Conservation (phyloP, 2,797 vertebrate genomes). For the Poecile montanus region DNA sequence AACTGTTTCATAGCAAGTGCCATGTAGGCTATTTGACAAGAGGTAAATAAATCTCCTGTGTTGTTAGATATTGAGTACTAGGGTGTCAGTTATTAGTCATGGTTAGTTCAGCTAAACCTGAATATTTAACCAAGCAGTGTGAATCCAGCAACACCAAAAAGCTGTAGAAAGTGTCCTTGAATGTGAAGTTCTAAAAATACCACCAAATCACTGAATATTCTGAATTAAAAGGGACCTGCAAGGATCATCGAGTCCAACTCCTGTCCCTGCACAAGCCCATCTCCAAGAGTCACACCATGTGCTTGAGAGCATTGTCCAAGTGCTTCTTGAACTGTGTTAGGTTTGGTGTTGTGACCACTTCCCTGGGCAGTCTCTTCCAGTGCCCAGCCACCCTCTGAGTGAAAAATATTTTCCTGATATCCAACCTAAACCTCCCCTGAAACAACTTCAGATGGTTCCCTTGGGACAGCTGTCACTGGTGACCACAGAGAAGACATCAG, state of each 20-base stretch:
- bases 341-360: neutral
- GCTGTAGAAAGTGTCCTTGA: neutral
- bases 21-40: neutral
- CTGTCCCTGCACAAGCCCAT: neutral
- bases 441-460: neutral
- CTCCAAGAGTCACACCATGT: neutral
- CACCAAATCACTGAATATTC: neutral
- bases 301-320: neutral
- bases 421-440: neutral
- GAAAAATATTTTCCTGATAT: neutral
- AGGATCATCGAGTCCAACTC: rapidly evolving
- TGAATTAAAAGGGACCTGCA: neutral
- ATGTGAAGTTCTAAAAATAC: neutral
- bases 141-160: neutral
- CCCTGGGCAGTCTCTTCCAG: neutral
- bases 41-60: neutral
- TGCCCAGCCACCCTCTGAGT: too few relatives aligned
- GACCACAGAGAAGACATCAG: neutral
- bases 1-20: neutral
- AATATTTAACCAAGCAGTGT: neutral
- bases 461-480: neutral
- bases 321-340: neutral
- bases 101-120: neutral
- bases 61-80: neutral
- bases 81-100: neutral